These are phyloP conservation scores for Limnephilus marmoratus DNA, from an alignment of 2,888 invertebrate genomes.

Conservation along the genomic window DNA sequence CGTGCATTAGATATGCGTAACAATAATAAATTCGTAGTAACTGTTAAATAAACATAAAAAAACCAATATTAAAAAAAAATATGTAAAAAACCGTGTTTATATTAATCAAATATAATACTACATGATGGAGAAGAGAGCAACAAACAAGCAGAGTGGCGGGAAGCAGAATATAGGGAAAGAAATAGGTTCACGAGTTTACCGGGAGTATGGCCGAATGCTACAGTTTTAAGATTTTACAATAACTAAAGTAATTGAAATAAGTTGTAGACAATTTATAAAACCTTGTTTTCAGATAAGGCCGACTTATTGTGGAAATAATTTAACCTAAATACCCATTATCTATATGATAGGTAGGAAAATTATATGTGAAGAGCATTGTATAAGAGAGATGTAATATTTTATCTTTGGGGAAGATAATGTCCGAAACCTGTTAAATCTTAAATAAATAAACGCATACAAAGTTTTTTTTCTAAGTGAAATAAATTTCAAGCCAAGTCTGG, in stretches of 20 bases:
- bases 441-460: not conserved
- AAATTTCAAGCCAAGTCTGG: not conserved
- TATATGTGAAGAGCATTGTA: not conserved
- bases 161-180: not conserved
- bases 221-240: no score
- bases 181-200: no score
- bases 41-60: no score
- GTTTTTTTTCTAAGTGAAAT: not conserved
- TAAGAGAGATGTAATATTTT: not conserved
- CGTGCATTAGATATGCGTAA: no score
- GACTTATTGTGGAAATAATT: not conserved
- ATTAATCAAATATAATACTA: not conserved
- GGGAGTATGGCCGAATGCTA: no score
- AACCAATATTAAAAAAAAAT: not conserved
- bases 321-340: not conserved
- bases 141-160: not conserved
- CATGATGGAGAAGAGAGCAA: not conserved
- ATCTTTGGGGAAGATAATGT: not conserved
- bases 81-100: not conserved
- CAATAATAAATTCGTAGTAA: not conserved
- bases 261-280: not conserved
- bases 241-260: no score
- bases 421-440: not conserved
- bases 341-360: not conserved
- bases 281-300: not conserved